Evolutionary conservation across 2,888 invertebrate genomes (phyloP).

Genomic region (Elgonia sp.): DNA sequence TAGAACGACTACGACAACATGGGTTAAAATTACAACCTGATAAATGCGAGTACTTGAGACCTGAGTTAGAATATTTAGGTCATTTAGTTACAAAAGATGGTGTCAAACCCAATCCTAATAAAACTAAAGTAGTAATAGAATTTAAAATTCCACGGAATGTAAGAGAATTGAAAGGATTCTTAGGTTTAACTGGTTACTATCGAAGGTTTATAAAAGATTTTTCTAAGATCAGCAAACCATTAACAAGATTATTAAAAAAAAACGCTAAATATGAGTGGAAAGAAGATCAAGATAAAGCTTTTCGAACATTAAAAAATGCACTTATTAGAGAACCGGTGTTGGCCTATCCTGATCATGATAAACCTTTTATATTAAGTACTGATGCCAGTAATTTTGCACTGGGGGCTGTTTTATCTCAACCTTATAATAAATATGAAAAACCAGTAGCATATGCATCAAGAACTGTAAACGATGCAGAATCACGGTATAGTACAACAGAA

Average conservation of each 20-base stretch:
- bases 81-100: no score
- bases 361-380: conserved; percentile 15
- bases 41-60: no score
- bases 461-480: background rate
- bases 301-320: background rate
- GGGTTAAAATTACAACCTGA: no score
- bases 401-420: background rate
- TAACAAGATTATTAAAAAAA: conserved; percentile 1
- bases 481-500: conserved; percentile 1
- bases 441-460: conserved; percentile 7
- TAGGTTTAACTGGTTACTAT: conserved; percentile 6
- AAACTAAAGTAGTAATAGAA: background rate
- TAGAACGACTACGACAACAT: no score
- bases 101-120: no score
- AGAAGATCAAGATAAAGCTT: conserved; percentile 12
- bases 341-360: conserved; percentile 3
- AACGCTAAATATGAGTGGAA: conserved; percentile 1
- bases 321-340: conserved; percentile 2
- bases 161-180: conserved; percentile 7
- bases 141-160: background rate
- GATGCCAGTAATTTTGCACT: conserved; percentile 1
- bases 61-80: no score
- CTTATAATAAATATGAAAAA: background rate
- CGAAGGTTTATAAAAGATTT: conserved; percentile 16
- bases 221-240: conserved; percentile 5